Evolutionary conservation across 2,113 vertebrate genomes (phyloP), one percentile per base, ranked within the genome.

Genomic region (Trachemys scripta): DNA sequence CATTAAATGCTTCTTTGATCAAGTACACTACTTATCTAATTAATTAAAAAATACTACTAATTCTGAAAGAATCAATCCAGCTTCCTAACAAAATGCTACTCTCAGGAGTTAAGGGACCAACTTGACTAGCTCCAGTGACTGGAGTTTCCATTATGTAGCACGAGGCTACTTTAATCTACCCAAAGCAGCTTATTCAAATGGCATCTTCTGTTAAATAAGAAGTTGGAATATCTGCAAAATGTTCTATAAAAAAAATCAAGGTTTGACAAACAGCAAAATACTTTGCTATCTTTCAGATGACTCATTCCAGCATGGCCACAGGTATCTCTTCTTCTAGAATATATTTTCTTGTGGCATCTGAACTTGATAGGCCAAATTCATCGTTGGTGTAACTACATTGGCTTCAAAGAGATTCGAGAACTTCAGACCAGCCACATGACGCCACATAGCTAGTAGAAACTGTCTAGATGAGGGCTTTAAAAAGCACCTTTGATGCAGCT

Each of bases 1-100:
- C 25, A 50, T 45, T 69, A 56, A 27, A 80, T 80, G 35, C 54
- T 56, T 80, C 69, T 83, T 87, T n/a, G 42, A 69, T 90, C 80
- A 79, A 56, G 56, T 14, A 83, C 29, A 20, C 3, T 22, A 50
- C 69, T 13, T 65, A 42, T 47, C 4, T 57, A 57, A 83, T 49
- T 91, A 87, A 89, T 93, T 56, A 88, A 65, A 82, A 84, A 91
- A 84, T 59, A 88, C 16, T 94, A n/a, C 35, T 76, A 47, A 69
- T 80, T 94, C 76, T 6, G 50, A 42, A 38, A 84, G 24, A 69
- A n/a, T 42, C 35, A 20, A 89, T 85, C 91, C 45, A 90, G 8
- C 8, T 54, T 84, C 19, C 38, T 56, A 87, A 83, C 86, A 45
- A 93, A 88, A 91, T 75, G 31, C 14, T 84, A 89, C 59, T 93